These are phyloP conservation scores for Corbicula japonica DNA, from an alignment of 2,888 invertebrate genomes.

Conservation along the genomic window DNA sequence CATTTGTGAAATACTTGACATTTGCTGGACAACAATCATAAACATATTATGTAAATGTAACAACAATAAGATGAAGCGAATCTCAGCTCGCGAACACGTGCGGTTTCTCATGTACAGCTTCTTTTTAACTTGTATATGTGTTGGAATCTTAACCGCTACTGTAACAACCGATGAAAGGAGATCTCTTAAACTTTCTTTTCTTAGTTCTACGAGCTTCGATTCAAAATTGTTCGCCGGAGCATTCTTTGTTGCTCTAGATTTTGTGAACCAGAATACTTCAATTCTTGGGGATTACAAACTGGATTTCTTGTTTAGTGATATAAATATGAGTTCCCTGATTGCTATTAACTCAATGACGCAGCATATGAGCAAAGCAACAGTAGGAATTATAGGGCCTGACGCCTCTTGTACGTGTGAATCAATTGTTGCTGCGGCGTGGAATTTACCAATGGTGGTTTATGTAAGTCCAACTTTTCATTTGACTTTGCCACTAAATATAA, in stretches of 20 bases:
- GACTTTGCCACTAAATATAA: no score
- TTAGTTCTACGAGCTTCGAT: slow-evolving; percentile 29
- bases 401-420: slow-evolving; percentile 96
- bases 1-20: no score
- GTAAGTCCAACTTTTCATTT: no score
- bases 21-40: no score
- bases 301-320: slow-evolving; percentile 69
- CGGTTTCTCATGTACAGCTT: no score
- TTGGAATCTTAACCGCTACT: no score
- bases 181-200: slow-evolving; percentile 41
- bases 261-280: slow-evolving; percentile 65
- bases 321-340: slow-evolving; percentile 59
- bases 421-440: slow-evolving; percentile 95
- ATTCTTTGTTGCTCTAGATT: slow-evolving; percentile 75
- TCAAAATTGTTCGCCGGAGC: slow-evolving; percentile 78
- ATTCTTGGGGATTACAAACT: slow-evolving; percentile 54
- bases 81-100: no score
- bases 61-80: no score
- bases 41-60: no score
- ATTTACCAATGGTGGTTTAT: slow-evolving; percentile 98
- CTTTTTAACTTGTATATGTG: no score
- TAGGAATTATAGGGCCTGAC: slow-evolving; percentile 98
- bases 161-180: no score
- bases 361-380: slow-evolving; percentile 90
- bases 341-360: slow-evolving; percentile 75